A percentile compares a stretch with the other conserved stretches of the same genome.
These are phyloP conservation scores for Gortyna flavago DNA, from an alignment of 2,888 invertebrate genomes.

Conservation along the genomic window DNA sequence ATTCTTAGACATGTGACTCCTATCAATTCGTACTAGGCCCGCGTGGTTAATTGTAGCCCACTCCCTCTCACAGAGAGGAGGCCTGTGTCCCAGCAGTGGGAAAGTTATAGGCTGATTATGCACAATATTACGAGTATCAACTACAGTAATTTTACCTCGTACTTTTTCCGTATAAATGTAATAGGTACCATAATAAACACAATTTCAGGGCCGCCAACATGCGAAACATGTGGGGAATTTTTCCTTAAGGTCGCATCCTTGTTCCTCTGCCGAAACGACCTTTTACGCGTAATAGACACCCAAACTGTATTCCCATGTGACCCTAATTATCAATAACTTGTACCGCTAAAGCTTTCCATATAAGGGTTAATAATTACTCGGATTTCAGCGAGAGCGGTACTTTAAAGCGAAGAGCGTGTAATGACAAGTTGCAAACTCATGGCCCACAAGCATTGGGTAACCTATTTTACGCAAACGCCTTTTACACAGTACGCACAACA, in stretches of 20 bases:
- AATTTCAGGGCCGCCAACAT: slow-evolving; percentile 6
- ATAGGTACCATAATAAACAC: slow-evolving; percentile 1
- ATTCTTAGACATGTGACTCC: no score
- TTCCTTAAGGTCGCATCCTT: slow-evolving; percentile 22
- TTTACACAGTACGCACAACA: slow-evolving; percentile 41
- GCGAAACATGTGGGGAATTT: slow-evolving; percentile 10
- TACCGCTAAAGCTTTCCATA: slow-evolving; percentile 55
- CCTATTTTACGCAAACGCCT: slow-evolving; percentile 49
- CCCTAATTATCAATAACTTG: slow-evolving; percentile 63
- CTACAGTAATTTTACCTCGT: slow-evolving; percentile 15
- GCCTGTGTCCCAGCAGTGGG: no score
- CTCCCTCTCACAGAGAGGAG: no score
- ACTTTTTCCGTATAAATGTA: slow-evolving; percentile 5
- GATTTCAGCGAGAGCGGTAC: slow-evolving; percentile 44
- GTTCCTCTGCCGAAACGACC: slow-evolving; percentile 21
- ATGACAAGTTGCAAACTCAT: slow-evolving; percentile 58
- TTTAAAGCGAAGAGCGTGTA: slow-evolving; percentile 46
- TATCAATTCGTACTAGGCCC: neutral
- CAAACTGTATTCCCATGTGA: slow-evolving; percentile 38
- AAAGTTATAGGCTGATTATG: no score
- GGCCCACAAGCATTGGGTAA: slow-evolving; percentile 36
- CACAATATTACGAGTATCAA: no score
- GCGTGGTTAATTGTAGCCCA: no score
- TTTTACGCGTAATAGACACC: slow-evolving; percentile 44
- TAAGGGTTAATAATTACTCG: slow-evolving; percentile 60